These are phyloP conservation scores for Erebia epiphron DNA, from an alignment of 2,888 invertebrate species.

Conservation along the genomic window DNA sequence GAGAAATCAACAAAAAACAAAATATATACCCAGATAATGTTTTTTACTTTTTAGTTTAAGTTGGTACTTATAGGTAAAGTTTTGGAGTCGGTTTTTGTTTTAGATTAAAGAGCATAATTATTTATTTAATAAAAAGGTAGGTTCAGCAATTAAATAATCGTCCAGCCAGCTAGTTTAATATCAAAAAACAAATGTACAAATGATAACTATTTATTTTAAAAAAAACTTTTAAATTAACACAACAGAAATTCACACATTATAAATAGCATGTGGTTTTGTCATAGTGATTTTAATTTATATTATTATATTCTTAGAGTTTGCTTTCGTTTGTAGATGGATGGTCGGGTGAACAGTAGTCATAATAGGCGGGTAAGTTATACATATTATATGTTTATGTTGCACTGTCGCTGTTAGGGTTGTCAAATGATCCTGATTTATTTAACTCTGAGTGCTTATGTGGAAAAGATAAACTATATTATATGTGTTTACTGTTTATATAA, in stretches of 20 bases:
- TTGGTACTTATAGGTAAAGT: no score
- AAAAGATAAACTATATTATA: no score
- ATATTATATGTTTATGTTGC: slow-evolving; percentile 55
- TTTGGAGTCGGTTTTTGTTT: no score
- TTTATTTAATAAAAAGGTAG: no score
- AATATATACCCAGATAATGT: no score
- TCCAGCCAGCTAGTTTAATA: no score
- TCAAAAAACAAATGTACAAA: not conserved
- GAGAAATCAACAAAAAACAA: no score
- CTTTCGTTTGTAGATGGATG: slow-evolving; percentile 84
- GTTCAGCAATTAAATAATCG: no score
- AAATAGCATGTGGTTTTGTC: slow-evolving; percentile 43
- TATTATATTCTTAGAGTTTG: slow-evolving; percentile 72
- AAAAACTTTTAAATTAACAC: not conserved
- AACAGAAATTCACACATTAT: slow-evolving; percentile 18
- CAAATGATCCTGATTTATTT: not conserved
- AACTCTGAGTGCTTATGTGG: not conserved
- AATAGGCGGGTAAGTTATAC: slow-evolving; percentile 81
- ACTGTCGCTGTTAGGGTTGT: slow-evolving; percentile 27
- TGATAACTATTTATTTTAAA: not conserved
- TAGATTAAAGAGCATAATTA: no score
- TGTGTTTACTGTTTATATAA: no score
- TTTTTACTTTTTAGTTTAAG: no score
- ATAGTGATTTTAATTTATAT: slow-evolving; percentile 48
- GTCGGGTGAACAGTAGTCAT: slow-evolving; percentile 82